phyloP scores from a whole-genome alignment of 2,113 vertebrate species.

The Pavo muticus region DNA sequence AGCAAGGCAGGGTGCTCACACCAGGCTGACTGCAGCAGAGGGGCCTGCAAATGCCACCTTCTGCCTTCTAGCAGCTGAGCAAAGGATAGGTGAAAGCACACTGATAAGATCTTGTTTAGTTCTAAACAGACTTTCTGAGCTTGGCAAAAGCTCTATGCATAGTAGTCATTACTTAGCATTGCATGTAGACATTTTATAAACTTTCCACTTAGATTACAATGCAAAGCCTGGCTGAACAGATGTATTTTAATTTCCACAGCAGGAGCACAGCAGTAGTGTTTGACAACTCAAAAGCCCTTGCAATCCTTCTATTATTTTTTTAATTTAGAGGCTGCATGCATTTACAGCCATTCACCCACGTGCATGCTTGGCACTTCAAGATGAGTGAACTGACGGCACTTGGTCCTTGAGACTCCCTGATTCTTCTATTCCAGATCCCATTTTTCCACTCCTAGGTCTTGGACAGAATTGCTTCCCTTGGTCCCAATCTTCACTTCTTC shows the following conservation, averaged over 20 bases:
- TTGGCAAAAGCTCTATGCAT: neutral
- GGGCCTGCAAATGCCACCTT: neutral
- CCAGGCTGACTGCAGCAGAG: neutral
- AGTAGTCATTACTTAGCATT: neutral
- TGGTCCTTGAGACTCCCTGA: neutral
- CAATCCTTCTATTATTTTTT: neutral
- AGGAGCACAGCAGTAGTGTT: neutral
- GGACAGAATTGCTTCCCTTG: neutral
- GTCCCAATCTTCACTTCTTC: neutral
- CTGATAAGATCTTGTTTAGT: neutral
- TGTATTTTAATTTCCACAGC: neutral
- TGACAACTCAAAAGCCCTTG: neutral
- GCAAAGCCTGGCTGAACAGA: neutral
- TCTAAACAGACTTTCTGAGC: neutral
- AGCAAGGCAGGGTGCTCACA: fast-evolving
- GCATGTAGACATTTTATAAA: neutral
- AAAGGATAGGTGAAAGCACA: neutral
- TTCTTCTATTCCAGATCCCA: neutral
- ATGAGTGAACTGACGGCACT: fast-evolving
- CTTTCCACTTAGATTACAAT: neutral
- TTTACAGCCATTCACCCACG: neutral
- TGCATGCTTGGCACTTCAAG: neutral
- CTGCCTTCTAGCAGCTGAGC: neutral
- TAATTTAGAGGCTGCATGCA: neutral
- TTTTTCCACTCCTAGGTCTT: neutral